phyloP scores from a whole-genome alignment of 2,113 vertebrate species.

The Sphaerodactylus townsendi region DNA sequence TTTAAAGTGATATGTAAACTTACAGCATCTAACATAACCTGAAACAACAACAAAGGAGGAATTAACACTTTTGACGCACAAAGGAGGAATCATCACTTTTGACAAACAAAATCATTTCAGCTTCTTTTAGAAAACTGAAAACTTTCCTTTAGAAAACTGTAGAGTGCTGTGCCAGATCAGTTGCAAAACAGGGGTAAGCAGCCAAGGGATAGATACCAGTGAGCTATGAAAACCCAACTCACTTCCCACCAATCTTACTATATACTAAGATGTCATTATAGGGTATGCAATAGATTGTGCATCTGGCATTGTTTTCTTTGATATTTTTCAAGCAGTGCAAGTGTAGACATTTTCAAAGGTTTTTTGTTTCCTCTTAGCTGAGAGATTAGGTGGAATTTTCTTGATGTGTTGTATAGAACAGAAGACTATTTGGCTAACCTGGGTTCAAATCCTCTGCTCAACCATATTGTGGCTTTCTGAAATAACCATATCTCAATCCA shows the following conservation, averaged over 20 bases:
- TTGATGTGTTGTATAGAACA: neutral
- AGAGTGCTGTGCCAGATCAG: neutral
- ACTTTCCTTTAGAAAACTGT: neutral
- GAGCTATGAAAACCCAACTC: neutral
- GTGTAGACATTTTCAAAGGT: neutral
- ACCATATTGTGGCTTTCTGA: neutral
- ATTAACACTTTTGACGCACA: neutral
- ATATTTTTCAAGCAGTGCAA: neutral
- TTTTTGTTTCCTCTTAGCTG: neutral
- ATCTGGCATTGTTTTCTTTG: neutral
- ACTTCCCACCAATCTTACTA: neutral
- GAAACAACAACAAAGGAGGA: neutral
- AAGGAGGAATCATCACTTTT: too few species aligned
- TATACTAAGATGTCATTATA: neutral
- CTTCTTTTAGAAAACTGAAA: too few species aligned
- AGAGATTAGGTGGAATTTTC: neutral
- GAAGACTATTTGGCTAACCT: neutral
- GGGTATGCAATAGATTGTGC: neutral
- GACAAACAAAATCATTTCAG: too few species aligned
- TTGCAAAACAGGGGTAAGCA: neutral
- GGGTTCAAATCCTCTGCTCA: neutral
- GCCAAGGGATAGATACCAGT: accelerated
- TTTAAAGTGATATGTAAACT: neutral
- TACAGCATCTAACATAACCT: neutral
- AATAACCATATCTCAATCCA: neutral